Base-by-base conservation (phyloP, 2,797 vertebrate genomes). In the Bradypus variegatus region DNA sequence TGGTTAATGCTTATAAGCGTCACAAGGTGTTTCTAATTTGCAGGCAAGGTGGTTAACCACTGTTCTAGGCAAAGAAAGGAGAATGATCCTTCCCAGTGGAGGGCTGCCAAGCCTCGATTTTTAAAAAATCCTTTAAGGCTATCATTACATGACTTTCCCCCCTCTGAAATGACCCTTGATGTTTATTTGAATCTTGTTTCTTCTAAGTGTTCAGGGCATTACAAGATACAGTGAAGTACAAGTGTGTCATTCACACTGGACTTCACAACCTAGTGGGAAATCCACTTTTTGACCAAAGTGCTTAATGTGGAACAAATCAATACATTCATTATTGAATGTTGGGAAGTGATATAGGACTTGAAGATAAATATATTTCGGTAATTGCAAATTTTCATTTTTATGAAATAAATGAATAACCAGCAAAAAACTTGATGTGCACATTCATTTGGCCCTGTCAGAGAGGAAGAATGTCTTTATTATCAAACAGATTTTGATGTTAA, bases 391-490 rank as follows among this genome's bases (percentile, higher is more conserved):
- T 90, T 93, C 48, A 75, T 65, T 87, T 94, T 90, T 87, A 48
- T 65, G 55, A 87, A 89, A 87, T 79, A 50, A 89, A 78, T 78
- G 73, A 73, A 41, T 87, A 94, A 92, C 2, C 3, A n/a, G 77
- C 12, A 93, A 92, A 91, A 90, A 86, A 78, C 45, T 84, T 69
- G 8, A 29, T 67, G 27, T 89, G 58, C 27, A 81, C 50, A 92
- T 91, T 94, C 91, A 77, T 60, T 90, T 89, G 95, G 75, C 77
- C 45, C 88, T 88, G 48, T 89, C 82, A 93, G 78, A 94, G 86
- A 73, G 92, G 88, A 95, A 92, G 19, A 94, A 91, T 88, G 80
- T 86, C 58, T 91, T 84, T 77, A 92, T 93, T 84, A 94, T 92
- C 90, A 91, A 90, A 90, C 23, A 91, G 62, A 23, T 86, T 79